phyloP scores from a whole-genome alignment of 92 coral and sea anemone species.

The Epizoanthus fatuus region DNA sequence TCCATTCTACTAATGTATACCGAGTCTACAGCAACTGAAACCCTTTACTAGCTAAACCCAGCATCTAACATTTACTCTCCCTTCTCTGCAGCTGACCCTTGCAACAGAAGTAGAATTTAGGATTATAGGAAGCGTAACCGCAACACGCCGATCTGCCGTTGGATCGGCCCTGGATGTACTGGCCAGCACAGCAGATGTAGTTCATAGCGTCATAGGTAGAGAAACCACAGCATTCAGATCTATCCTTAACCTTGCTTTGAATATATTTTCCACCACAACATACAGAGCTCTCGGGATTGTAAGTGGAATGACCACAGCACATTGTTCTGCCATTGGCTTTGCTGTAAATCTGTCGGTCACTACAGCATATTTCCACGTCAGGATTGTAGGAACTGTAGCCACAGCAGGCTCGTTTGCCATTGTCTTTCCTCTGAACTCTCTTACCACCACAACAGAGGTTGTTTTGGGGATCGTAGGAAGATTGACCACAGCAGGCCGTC shows the following conservation, averaged over 20 bases:
- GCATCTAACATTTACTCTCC: neutral
- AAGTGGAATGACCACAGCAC: neutral
- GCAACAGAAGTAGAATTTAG: neutral
- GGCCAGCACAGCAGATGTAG: conserved; percentile 2
- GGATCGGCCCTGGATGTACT: neutral
- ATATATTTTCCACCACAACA: conserved; percentile 2
- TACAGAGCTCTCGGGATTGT: neutral
- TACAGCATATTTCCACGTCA: no score
- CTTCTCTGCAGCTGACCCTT: neutral
- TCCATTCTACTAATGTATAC: no score
- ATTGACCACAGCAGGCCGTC: conserved; percentile 11
- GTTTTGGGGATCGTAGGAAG: no score
- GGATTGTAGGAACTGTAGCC: no score
- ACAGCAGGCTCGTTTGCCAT: neutral
- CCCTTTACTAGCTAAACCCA: no score
- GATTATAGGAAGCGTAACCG: neutral
- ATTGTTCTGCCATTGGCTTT: neutral
- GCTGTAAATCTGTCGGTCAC: neutral
- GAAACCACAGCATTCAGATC: neutral
- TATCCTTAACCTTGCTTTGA: no score
- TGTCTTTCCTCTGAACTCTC: conserved; percentile 1
- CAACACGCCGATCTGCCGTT: neutral
- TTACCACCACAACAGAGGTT: neutral
- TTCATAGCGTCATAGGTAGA: neutral
- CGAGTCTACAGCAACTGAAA: no score